Base-by-base conservation (phyloP, 2,888 invertebrate genomes). In the Orthosia gothica region DNA sequence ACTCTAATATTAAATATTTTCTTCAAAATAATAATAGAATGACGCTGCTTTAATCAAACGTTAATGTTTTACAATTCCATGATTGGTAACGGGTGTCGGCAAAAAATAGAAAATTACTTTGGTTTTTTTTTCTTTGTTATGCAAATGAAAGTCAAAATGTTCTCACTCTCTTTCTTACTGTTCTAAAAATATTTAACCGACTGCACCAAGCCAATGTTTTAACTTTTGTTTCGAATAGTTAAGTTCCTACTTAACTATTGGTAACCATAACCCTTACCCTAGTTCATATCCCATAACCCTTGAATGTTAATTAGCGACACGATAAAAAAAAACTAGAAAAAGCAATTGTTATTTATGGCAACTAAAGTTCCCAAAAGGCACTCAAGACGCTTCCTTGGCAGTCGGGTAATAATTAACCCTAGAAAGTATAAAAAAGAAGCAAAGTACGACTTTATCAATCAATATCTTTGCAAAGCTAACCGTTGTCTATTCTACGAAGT, bases 1-100 rank as follows among this genome's bases (percentile, higher is more conserved):
- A 68, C 5, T 1, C 18, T 26, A 23, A 55, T 64, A 59, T 64
- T 59, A 64, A 50, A 55, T 45, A 65, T 74, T 52, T 57, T 12
- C 45, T 26, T 7, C 13, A 49, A 57, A 11, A 49, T 52, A 40
- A 50, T 23, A 54, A 71, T 57, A 15, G n/a, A 45, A 55, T 62
- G 69, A 68, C 26, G 16, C 52, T 63, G 20, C 52, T 13, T 9
- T 55, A 16, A 55, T 54, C 2, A 69, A 45, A 26, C 7, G 7
- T 26, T 18, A 40, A 20, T 54, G 0, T 26, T 59, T 54, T 23
- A 16, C 2, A 32, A 32, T 40, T 52, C 50, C 16, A 18, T 58
- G n/a, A 5, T 15, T n/a, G 11, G 12, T 15, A 59, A 49, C 59
- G 49, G 7, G n/a, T 40, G 47, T 15, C 26, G 5, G 0, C n/a